Evolutionary conservation across 2,888 invertebrate species (phyloP).

Genomic region (Patella depressa): DNA sequence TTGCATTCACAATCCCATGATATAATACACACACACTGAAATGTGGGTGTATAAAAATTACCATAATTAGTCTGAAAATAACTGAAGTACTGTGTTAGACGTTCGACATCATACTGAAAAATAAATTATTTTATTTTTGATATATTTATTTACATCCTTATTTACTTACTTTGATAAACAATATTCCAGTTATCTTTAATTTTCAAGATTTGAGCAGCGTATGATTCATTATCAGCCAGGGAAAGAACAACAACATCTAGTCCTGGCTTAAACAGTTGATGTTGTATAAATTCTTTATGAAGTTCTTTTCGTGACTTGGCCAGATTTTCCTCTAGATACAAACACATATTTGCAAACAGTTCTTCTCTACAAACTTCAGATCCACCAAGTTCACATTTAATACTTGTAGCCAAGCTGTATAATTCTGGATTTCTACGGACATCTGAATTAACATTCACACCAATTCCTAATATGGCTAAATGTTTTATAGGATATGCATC

Average conservation of each 20-base stretch:
- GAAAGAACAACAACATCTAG: constrained; percentile 19
- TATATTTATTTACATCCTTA: neutral
- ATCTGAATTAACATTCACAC: constrained; percentile 52
- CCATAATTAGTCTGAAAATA: no score
- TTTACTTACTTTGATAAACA: constrained; percentile 21
- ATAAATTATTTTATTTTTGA: no score
- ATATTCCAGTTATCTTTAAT: constrained; percentile 28
- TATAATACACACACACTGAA: neutral
- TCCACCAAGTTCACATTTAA: constrained; percentile 43
- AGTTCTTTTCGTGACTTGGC: constrained; percentile 20
- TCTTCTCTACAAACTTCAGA: constrained; percentile 35
- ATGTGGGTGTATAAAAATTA: no score
- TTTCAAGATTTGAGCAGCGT: constrained; percentile 16
- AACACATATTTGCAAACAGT: constrained; percentile 43
- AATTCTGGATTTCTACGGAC: constrained; percentile 38
- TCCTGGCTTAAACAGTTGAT: constrained; percentile 34
- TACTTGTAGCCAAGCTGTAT: constrained; percentile 43
- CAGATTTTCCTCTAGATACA: constrained; percentile 38
- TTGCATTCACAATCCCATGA: neutral
- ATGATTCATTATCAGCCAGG: constrained; percentile 2
- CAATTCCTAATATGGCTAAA: constrained; percentile 45
- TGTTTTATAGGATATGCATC: constrained; percentile 10
- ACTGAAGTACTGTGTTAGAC: no score
- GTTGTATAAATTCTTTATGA: constrained; percentile 20
- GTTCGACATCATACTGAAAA: no score